phyloP scores from a whole-genome alignment of 2,888 invertebrate species.

The Cerastis rubricosa region DNA sequence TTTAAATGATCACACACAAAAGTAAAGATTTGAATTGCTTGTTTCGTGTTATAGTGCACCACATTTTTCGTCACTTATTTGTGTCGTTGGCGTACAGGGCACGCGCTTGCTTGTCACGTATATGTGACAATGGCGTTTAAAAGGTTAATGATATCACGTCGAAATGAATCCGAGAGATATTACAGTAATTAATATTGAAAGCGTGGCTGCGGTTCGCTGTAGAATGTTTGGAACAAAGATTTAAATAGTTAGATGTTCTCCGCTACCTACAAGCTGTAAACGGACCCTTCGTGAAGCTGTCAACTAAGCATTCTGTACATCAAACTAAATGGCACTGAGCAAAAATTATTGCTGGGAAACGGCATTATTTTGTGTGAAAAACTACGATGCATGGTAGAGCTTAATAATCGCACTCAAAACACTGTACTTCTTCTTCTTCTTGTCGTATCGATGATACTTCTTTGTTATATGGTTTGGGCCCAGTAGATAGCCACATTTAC shows the following conservation, averaged over 20 bases:
- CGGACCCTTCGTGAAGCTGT: neutral
- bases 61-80: no score
- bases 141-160: conserved; percentile 1
- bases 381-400: neutral
- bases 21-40: no score
- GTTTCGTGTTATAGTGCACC: no score
- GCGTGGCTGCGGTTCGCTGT: conserved; percentile 2
- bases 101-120: no score
- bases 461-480: no score
- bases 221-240: conserved; percentile 8
- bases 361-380: neutral
- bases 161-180: conserved; percentile 19
- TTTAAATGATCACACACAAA: no score
- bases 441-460: no score
- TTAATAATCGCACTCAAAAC: neutral
- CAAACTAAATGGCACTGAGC: neutral
- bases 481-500: no score
- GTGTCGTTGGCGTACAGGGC: no score
- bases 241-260: neutral
- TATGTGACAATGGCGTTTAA: no score
- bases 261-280: neutral
- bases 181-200: conserved; percentile 35
- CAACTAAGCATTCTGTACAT: neutral
- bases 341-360: neutral
- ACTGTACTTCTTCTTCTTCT: no score